Percentiles rank a stretch among this genome's conserved stretches.
Evolutionary conservation across 2,113 vertebrate species (phyloP).

Genomic region (Oceanites oceanicus): DNA sequence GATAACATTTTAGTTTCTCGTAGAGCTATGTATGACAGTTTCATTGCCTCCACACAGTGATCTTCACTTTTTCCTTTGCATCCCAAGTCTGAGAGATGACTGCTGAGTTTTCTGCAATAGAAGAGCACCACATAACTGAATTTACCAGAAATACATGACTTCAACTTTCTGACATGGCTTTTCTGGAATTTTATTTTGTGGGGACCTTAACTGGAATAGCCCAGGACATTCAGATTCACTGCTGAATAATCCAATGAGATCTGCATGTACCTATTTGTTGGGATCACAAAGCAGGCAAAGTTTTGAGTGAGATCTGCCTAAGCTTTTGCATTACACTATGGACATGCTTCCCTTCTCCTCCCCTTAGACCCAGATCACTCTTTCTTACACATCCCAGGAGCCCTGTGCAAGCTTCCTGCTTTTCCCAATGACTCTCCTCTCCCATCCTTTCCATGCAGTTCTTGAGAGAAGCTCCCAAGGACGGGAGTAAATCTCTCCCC

Average conservation of each 20-base stretch:
- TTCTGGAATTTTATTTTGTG: neutral
- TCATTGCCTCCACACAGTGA: neutral
- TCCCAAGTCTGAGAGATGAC: neutral
- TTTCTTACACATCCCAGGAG: neutral
- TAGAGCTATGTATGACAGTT: neutral
- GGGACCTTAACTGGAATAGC: neutral
- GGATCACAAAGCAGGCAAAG: neutral
- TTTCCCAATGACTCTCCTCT: neutral
- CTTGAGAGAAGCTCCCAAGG: neutral
- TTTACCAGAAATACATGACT: neutral
- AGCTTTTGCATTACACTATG: neutral
- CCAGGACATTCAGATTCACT: neutral
- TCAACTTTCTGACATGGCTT: neutral
- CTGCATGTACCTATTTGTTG: neutral
- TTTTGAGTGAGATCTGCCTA: neutral
- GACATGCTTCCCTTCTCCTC: neutral
- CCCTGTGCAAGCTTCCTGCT: neutral
- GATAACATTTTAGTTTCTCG: conserved; percentile 10
- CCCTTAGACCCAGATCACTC: neutral
- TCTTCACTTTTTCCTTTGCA: neutral
- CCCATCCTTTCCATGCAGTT: neutral
- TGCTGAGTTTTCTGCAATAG: neutral
- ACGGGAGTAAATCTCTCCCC: neutral
- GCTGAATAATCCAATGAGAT: neutral
- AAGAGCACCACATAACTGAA: neutral